phyloP scores from a whole-genome alignment of 2,888 invertebrate genomes.

The Spodoptera littoralis region DNA sequence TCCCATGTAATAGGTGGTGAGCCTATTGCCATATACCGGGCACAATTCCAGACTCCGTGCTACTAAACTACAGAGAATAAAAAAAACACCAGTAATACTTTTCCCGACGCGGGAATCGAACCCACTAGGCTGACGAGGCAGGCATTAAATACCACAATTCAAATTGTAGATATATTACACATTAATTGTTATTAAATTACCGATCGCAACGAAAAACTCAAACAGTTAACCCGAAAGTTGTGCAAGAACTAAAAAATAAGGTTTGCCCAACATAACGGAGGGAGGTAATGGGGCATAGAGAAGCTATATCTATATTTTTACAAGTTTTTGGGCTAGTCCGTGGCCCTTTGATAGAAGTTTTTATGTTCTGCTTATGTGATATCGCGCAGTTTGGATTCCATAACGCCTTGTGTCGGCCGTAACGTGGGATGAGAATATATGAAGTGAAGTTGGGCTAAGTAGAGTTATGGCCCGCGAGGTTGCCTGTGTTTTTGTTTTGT shows the following conservation, averaged over 20 bases:
- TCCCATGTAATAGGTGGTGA: too few relatives aligned
- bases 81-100: too few relatives aligned
- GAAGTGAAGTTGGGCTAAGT: slow-evolving; percentile 35
- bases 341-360: slow-evolving; percentile 84
- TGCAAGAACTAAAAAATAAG: slow-evolving; percentile 59
- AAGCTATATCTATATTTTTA: slow-evolving; percentile 71
- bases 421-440: slow-evolving; percentile 45
- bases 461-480: slow-evolving; percentile 37
- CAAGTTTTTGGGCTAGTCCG: slow-evolving; percentile 76
- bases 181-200: too few relatives aligned
- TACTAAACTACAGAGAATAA: too few relatives aligned
- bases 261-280: slow-evolving; percentile 58
- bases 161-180: too few relatives aligned
- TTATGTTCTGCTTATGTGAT: slow-evolving; percentile 83
- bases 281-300: slow-evolving; percentile 81
- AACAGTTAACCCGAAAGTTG: slow-evolving; percentile 70
- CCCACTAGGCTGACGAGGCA: too few relatives aligned
- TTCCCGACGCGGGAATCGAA: too few relatives aligned
- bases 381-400: slow-evolving; percentile 76
- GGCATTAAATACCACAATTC: too few relatives aligned
- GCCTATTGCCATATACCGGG: too few relatives aligned
- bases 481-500: slow-evolving; percentile 37
- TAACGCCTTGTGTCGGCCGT: slow-evolving; percentile 61
- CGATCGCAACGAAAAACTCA: slow-evolving; percentile 16
- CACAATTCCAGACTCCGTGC: too few relatives aligned